Conservation (phyloP, 2,797 vertebrate genomes). For the Poeciliopsis turneri region DNA sequence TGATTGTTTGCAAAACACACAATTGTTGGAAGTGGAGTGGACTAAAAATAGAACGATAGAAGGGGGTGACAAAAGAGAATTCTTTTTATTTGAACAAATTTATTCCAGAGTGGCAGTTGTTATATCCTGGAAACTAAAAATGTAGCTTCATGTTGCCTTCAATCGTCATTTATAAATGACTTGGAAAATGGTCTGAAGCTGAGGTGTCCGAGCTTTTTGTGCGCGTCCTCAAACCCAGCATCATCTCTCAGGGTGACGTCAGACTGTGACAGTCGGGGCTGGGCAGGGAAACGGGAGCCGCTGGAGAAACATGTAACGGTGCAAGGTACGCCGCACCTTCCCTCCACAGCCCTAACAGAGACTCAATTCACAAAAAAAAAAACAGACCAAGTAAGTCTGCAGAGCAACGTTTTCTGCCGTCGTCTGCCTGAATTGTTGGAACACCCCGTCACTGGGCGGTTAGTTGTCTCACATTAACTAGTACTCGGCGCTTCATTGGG, state of each 20-base stretch:
- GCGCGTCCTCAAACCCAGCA: slow-evolving; percentile 42
- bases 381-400: slow-evolving; percentile 49
- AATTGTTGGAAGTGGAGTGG: background rate
- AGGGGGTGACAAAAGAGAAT: background rate
- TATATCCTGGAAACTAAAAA: background rate
- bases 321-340: slow-evolving; percentile 18
- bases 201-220: slow-evolving; percentile 11
- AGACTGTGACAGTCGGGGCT: slow-evolving; percentile 41
- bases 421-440: background rate
- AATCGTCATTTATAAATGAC: background rate
- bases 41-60: background rate
- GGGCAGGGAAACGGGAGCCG: slow-evolving; percentile 34
- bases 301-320: slow-evolving; percentile 61
- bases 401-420: background rate
- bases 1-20: no score
- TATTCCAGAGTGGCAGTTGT: background rate
- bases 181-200: background rate
- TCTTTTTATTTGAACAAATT: background rate
- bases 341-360: slow-evolving; percentile 35
- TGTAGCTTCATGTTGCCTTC: background rate
- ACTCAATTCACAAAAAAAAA: slow-evolving; percentile 11
- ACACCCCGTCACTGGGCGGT: background rate
- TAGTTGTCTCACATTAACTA: background rate
- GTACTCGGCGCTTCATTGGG: slow-evolving; percentile 11
- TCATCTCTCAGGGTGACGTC: slow-evolving; percentile 62